Evolutionary conservation across 2,113 vertebrate species (phyloP).

Genomic region (Seriola rivoliana): DNA sequence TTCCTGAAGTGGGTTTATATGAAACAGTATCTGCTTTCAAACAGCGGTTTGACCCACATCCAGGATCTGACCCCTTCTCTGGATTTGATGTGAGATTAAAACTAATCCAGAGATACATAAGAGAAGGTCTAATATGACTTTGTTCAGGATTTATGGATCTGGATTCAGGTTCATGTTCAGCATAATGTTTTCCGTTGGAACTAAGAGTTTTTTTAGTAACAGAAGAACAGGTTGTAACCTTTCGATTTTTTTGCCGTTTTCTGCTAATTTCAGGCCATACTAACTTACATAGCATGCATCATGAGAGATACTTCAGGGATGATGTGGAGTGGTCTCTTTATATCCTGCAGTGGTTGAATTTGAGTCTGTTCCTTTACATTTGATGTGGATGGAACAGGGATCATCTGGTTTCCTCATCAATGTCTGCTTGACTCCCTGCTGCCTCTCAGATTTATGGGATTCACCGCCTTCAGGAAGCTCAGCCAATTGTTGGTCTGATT

Average conservation of each 20-base stretch:
- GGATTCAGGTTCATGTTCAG: not conserved
- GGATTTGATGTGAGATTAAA: constrained; percentile 47
- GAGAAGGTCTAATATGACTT: constrained; percentile 18
- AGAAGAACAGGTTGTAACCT: constrained; percentile 6
- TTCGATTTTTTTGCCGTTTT: not conserved
- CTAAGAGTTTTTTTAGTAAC: not conserved
- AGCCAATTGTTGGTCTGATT: constrained; percentile 76
- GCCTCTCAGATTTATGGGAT: constrained; percentile 70
- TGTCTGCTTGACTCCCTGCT: constrained; percentile 60
- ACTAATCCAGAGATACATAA: constrained; percentile 15
- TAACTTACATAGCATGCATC: not conserved
- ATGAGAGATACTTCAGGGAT: not conserved
- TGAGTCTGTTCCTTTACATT: constrained; percentile 39
- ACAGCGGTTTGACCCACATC: constrained; percentile 60
- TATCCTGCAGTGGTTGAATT: constrained; percentile 24
- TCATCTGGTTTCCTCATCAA: constrained; percentile 80
- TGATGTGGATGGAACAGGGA: constrained; percentile 46
- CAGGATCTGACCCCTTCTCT: constrained; percentile 41
- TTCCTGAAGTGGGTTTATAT: constrained; percentile 58
- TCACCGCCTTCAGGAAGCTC: constrained; percentile 67
- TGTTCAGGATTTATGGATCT: constrained; percentile 17
- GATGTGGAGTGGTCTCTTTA: constrained; percentile 17
- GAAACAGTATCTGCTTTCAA: constrained; percentile 71
- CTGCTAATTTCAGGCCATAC: not conserved
- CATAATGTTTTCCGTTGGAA: constrained; percentile 11